Evolutionary conservation across 2,113 vertebrate species (phyloP).

Genomic region (Uropsilus gracilis): DNA sequence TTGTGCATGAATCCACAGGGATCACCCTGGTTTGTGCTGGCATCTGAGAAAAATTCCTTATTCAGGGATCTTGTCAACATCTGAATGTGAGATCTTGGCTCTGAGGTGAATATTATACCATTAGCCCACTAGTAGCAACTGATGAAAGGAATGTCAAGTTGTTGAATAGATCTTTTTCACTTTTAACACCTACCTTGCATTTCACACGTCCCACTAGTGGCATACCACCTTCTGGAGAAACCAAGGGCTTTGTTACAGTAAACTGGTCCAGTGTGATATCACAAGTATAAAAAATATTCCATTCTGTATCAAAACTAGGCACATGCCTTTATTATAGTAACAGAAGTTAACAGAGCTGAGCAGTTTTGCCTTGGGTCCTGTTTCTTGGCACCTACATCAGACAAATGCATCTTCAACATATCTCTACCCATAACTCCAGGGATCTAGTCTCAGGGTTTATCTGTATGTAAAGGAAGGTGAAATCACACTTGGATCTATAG

Average conservation of each 20-base stretch:
- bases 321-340: conserved; percentile 88
- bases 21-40: conserved; percentile 69
- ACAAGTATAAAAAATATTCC: conserved; percentile 90
- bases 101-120: conserved; percentile 66
- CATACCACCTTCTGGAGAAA: conserved; percentile 76
- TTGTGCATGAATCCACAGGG: conserved; percentile 50
- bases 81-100: conserved; percentile 55
- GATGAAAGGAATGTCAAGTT: conserved; percentile 74
- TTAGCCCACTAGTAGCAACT: conserved; percentile 65
- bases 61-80: conserved; percentile 38
- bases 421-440: conserved; percentile 79
- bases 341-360: conserved; percentile 85
- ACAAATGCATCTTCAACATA: conserved; percentile 75
- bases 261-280: conserved; percentile 89
- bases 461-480: conserved; percentile 82
- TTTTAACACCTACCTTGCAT: conserved; percentile 81
- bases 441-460: conserved; percentile 80
- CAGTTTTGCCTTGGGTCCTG: conserved; percentile 79
- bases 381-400: conserved; percentile 79
- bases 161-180: conserved; percentile 57
- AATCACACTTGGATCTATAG: conserved; percentile 85
- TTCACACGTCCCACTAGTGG: conserved; percentile 73
- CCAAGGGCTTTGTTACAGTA: conserved; percentile 86
- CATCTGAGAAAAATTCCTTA: conserved; percentile 76
- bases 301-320: conserved; percentile 92